Conservation (phyloP, 2,888 invertebrate species). For the Sarcophaga rosellei region DNA sequence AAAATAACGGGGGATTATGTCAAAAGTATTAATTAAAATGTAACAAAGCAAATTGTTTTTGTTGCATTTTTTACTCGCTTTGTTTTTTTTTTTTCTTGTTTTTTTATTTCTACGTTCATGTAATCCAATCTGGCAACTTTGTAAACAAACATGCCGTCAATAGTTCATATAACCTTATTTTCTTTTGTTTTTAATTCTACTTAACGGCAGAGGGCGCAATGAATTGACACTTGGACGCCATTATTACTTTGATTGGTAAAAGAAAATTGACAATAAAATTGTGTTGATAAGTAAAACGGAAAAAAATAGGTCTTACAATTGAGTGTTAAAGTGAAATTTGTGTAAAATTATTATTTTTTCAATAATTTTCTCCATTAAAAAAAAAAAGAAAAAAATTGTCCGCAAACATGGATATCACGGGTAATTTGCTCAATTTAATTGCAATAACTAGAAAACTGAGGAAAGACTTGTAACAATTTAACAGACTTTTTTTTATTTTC, state of each 20-base stretch:
- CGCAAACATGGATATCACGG: conserved; percentile 52
- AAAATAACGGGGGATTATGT: no score
- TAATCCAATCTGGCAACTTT: conserved; percentile 20
- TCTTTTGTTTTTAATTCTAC: conserved; percentile 24
- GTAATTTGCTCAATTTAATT: conserved; percentile 13
- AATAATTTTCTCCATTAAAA: not conserved
- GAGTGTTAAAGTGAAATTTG: conserved; percentile 16
- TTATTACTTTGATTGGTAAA: conserved; percentile 39
- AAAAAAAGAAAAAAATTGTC: not conserved
- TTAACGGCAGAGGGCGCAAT: conserved; percentile 25
- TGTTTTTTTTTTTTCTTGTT: not conserved
- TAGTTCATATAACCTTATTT: conserved; percentile 27
- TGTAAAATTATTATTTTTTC: conserved; percentile 9
- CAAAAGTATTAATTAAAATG: no score
- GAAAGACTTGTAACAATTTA: not conserved
- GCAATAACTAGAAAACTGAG: not conserved
- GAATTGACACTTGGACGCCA: conserved; percentile 59
- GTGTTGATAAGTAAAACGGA: conserved; percentile 36
- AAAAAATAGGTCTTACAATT: conserved; percentile 12
- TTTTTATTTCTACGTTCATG: conserved; percentile 30
- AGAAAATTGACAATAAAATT: conserved; percentile 51
- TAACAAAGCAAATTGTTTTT: conserved; percentile 26
- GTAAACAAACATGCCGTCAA: not conserved
- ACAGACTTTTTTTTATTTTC: not conserved
- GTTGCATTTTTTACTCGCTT: not conserved